Base-by-base conservation (phyloP, 2,888 invertebrate genomes). In the Anagyrus pseudococci region DNA sequence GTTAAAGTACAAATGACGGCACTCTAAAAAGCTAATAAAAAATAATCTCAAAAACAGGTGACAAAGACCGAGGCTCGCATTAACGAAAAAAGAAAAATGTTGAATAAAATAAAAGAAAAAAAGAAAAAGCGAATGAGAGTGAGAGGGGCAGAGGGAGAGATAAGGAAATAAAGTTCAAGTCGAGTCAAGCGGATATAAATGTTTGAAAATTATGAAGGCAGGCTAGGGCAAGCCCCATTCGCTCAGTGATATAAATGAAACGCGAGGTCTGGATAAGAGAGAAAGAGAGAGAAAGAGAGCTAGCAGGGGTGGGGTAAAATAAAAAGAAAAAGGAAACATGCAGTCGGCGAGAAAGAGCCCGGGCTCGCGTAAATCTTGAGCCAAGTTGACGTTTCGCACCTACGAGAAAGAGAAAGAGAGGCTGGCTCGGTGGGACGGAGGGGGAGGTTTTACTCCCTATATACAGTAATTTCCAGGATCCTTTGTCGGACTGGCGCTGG, bases 191-290 rank as follows among this genome's bases (percentile, higher is more conserved):
- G 41, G 17, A 41, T 54, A 49, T 53, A 41, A 58, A 62, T 62
- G 50, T 58, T 58, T 53, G 52, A 49, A 58, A 62, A 62, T 62
- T 62, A 62, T 47, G 62, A 54, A 54, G 52, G 47, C 52, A 40
- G 17, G 52, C 52, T 10, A 10, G 29, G 4, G 22, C 15, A 2
- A 13, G 44, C 56, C 33, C 60, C 40, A 47, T 43, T 25, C 47
- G 44, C 49, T 49, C 44, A 49, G 49, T 55, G 58, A 58, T 49
- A 63, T 54, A 55, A 59, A 63, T 58, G 62, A 48, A 62, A 48
- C 48, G 48, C 33, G 44, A n/a, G 23, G 15, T 6, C 20, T 26
- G 25, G 2, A 26, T 4, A 26, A 23, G 25, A 33, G 22, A 15
- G 13, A 3, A 17, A 15, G 25, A 15, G 22, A 13, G 15, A 17